These are phyloP conservation scores for Stegophylla sp. DNA, from an alignment of 2,888 invertebrate genomes.

Conservation along the genomic window DNA sequence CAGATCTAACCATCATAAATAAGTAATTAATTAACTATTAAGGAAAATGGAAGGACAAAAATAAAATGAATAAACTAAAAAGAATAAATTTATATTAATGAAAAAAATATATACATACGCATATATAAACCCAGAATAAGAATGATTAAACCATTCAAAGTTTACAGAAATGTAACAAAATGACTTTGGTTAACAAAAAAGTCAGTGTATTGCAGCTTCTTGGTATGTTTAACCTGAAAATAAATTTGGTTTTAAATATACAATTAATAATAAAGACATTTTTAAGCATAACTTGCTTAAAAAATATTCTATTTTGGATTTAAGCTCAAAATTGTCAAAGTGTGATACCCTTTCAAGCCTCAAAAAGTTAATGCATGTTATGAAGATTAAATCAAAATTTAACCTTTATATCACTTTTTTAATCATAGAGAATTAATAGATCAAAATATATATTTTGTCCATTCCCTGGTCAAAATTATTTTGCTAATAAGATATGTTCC, in stretches of 20 bases:
- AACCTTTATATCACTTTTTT: too few relatives aligned
- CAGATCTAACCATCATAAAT: too few relatives aligned
- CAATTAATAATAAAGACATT: too few relatives aligned
- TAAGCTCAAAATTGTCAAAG: too few relatives aligned
- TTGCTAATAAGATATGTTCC: not conserved
- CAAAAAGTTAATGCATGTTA: too few relatives aligned
- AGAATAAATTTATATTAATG: slow-evolving; percentile 42
- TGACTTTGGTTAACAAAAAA: slow-evolving; percentile 35
- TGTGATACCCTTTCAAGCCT: too few relatives aligned
- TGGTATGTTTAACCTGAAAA: slow-evolving; percentile 43
- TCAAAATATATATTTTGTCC: too few relatives aligned
- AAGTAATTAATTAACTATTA: not conserved
- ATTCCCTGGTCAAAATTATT: too few relatives aligned
- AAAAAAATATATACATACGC: not conserved
- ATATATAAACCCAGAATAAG: not conserved
- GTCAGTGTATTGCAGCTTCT: slow-evolving; percentile 32
- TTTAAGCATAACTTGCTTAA: not conserved
- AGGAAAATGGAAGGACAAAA: not conserved
- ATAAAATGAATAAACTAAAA: slow-evolving; percentile 38
- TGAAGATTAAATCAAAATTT: too few relatives aligned
- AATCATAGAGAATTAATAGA: too few relatives aligned
- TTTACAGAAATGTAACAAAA: slow-evolving; percentile 23
- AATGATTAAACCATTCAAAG: slow-evolving; percentile 24
- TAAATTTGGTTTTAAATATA: too few relatives aligned
- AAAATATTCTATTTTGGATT: not conserved